Evolutionary conservation across 2,888 invertebrate species (phyloP).

Genomic region (Elaeidobius kamerunicus): DNA sequence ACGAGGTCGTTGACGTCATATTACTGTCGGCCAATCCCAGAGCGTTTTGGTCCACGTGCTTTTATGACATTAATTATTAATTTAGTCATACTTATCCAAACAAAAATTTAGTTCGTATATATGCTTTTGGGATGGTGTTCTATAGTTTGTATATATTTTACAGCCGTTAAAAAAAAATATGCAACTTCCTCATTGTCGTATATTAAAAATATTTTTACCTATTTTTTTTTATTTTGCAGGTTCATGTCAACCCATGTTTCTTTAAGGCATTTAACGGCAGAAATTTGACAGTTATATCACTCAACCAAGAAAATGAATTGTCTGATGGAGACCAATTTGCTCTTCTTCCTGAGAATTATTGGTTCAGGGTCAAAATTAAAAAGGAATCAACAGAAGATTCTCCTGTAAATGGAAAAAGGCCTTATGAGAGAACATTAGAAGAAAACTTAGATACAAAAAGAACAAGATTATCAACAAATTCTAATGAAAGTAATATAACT

Average conservation of each 20-base stretch:
- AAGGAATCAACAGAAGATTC: conserved; percentile 17
- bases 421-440: conserved; percentile 6
- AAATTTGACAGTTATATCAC: conserved; percentile 45
- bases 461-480: conserved; percentile 2
- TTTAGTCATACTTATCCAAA: too few species aligned
- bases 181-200: too few species aligned
- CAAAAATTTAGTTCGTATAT: too few species aligned
- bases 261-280: conserved; percentile 44
- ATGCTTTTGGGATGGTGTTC: too few species aligned
- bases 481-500: neutral
- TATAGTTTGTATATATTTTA: too few species aligned
- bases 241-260: conserved; percentile 57
- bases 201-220: neutral
- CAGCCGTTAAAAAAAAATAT: too few species aligned
- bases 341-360: conserved; percentile 52
- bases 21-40: too few species aligned
- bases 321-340: conserved; percentile 55
- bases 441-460: conserved; percentile 6
- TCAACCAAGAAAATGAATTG: conserved; percentile 45
- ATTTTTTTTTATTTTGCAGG: conserved; percentile 44
- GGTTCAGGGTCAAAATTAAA: conserved; percentile 51
- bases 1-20: too few species aligned
- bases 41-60: too few species aligned
- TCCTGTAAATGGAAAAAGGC: conserved; percentile 9
- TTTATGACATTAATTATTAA: too few species aligned